Evolutionary conservation across 2,113 vertebrate genomes (phyloP), one percentile per base, ranked within the genome.

Genomic region (Fulica atra): DNA sequence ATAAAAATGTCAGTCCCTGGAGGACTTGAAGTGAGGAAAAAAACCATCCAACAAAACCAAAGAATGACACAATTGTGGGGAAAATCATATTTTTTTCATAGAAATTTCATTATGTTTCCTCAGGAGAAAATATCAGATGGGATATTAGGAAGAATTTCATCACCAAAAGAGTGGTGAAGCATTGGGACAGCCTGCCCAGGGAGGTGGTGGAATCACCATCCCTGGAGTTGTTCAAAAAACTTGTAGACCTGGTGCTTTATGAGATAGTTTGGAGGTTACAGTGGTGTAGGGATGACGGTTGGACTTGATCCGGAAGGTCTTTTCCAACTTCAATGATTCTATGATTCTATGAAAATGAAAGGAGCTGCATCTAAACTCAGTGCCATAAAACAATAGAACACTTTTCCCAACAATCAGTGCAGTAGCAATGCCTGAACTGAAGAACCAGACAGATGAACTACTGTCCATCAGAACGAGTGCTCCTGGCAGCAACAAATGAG

Each of bases 21-120:
- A 90, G 72, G 86, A 92, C 86, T 17, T 79, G 46, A 12, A 7
- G 16, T 46, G 3, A 5, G 7, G 2, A 10, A 4, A 9, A 10
- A 13, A 64, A 54, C 15, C 20, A 18, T 11, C 50, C 50, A 20
- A 28, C 13, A 24, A 42, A 15, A 0, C 5, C 6, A 35, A 61
- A 69, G 17, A 81, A 92, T 23, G 19, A 57, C 1, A 16, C 33
- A 72, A 21, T 83, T 86, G 78, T 11, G 6, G 17, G 16, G 33
- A 19, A 89, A 80, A 76, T 7, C 25, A 0, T 82, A 64, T 57
- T 89, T 79, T 11, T 94, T 95, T 81, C 38, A 93, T 40, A 88
- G 60, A 85, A 82, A 91, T 89, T 81, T 91, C 20, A 71, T 89
- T 87, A 64, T 40, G 25, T 87, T 86, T 95, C 59, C 86, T 73